phyloP scores from a whole-genome alignment of 2,797 vertebrate genomes.

The Poeciliopsis presidionis region DNA sequence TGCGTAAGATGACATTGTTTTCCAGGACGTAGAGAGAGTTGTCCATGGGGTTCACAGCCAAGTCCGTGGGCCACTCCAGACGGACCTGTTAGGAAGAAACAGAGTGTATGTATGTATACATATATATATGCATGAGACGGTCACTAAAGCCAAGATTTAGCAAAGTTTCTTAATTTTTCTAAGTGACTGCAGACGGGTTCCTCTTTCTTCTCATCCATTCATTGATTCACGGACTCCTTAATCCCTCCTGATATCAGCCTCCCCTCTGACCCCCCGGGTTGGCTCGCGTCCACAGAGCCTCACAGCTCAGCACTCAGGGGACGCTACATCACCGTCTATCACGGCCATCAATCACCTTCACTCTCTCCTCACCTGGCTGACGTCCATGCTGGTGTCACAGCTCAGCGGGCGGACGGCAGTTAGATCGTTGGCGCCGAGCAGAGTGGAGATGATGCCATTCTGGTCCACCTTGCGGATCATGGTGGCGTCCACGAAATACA shows the following conservation, averaged over 20 bases:
- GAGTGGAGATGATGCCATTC: conserved; percentile 97
- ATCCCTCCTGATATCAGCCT: conserved; percentile 54
- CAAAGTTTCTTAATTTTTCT: conserved; percentile 55
- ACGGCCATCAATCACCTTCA: conserved; percentile 32
- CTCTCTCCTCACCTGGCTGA: conserved; percentile 88
- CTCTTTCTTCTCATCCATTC: conserved; percentile 53
- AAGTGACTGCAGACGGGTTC: conserved; percentile 54
- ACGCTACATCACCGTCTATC: conserved; percentile 82
- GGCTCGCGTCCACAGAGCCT: conserved; percentile 87
- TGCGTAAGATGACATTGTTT: conserved; percentile 98
- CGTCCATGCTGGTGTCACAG: conserved; percentile 98
- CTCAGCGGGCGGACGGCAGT: conserved; percentile 87
- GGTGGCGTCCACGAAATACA: conserved; percentile 98
- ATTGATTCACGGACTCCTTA: conserved; percentile 63
- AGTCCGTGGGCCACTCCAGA: conserved; percentile 98
- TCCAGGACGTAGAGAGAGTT: conserved; percentile 98
- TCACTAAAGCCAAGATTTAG: conserved; percentile 39
- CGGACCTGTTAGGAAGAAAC: conserved; percentile 85
- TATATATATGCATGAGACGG: conserved; percentile 4
- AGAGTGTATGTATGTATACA: conserved; percentile 20
- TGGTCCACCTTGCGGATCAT: conserved; percentile 99
- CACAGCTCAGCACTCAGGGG: conserved; percentile 87
- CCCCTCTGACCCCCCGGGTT: conserved; percentile 76
- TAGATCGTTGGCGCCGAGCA: conserved; percentile 95
- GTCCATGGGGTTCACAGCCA: conserved; percentile 99